A percentile compares a stretch with the other conserved stretches of the same genome.
Evolutionary conservation across 1,140 invertebrate species (phyloP).

Genomic region (Drosophila arizonae): DNA sequence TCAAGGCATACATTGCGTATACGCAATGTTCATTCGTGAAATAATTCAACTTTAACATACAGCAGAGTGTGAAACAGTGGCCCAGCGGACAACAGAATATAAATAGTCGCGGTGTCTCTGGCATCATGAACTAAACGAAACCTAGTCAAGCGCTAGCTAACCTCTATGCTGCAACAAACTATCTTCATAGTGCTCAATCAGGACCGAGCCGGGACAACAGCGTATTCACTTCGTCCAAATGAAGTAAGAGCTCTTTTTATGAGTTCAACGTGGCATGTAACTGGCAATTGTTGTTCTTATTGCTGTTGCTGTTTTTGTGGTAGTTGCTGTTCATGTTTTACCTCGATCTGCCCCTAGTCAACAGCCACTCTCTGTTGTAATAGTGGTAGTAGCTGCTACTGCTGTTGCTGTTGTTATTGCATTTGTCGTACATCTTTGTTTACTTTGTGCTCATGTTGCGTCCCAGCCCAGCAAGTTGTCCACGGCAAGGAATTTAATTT

Average conservation of each 20-base stretch:
- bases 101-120: too few species aligned
- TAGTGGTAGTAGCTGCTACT: conserved; percentile 7
- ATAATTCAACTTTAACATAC: too few species aligned
- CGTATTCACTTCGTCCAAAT: conserved; percentile 27
- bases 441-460: conserved; percentile 64
- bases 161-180: background rate
- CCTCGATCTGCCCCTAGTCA: background rate
- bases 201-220: background rate
- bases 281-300: conserved; percentile 20
- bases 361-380: conserved; percentile 5
- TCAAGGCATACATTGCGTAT: too few species aligned
- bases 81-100: too few species aligned
- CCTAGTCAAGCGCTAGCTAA: too few species aligned
- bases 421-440: conserved; percentile 74
- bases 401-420: conserved; percentile 45
- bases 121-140: too few species aligned
- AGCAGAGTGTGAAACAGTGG: too few species aligned
- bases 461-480: conserved; percentile 12
- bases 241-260: conserved; percentile 66
- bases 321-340: conserved; percentile 28
- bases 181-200: conserved; percentile 16
- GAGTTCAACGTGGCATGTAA: conserved; percentile 53
- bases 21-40: too few species aligned
- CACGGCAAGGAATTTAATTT: conserved; percentile 68
- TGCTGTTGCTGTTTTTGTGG: conserved; percentile 14